These are phyloP conservation scores for human DNA, from an alignment of 2,113 vertebrate species.

Conservation along the genomic window DNA sequence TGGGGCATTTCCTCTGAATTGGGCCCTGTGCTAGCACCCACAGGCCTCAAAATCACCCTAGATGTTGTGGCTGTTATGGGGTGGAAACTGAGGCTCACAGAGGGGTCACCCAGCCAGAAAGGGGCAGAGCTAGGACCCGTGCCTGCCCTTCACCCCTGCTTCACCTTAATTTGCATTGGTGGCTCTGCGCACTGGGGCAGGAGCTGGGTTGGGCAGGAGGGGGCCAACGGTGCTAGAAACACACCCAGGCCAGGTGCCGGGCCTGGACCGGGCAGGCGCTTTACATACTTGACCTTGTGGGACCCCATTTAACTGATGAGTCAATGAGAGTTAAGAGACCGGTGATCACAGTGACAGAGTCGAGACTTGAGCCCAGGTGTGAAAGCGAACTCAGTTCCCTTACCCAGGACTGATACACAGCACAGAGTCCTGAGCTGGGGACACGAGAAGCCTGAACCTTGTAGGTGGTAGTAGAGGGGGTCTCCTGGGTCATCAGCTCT, in stretches of 20 bases:
- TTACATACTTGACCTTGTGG: neutral
- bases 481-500: neutral
- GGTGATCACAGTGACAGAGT: neutral
- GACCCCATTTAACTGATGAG: neutral
- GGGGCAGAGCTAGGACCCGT: neutral
- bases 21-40: too few relatives aligned
- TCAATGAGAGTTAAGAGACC: neutral
- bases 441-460: neutral
- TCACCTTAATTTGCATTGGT: neutral
- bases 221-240: neutral
- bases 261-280: neutral
- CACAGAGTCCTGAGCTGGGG: neutral
- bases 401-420: neutral
- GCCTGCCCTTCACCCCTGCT: neutral
- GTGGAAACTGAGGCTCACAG: conserved; percentile 1
- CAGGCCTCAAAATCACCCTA: neutral
- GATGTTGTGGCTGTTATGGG: neutral
- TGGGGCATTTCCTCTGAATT: neutral
- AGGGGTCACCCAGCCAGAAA: neutral
- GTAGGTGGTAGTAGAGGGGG: neutral
- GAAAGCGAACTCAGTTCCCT: neutral
- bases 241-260: neutral
- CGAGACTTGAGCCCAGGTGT: neutral
- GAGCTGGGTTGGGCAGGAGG: neutral
- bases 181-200: neutral